Percentiles rank a stretch among this genome's conserved stretches.
Evolutionary conservation across 2,888 invertebrate species (phyloP).

Genomic region (Gortyna flavago): DNA sequence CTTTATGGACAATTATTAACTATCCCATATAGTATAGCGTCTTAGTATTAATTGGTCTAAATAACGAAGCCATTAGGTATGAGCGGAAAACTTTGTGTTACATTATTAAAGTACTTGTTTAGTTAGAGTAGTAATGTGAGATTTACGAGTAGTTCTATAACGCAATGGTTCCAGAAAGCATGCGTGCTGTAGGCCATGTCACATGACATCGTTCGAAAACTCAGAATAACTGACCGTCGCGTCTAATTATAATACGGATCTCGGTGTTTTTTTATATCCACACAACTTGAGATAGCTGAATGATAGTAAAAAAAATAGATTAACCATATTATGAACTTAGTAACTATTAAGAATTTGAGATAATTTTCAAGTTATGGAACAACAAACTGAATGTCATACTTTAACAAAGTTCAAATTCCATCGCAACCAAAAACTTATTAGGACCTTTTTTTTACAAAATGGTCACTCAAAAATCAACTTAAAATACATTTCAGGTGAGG

Average conservation of each 20-base stretch:
- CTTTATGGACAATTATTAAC: conserved; percentile 42
- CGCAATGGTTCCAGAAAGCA: conserved; percentile 63
- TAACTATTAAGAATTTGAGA: not conserved
- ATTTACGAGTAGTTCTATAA: conserved; percentile 54
- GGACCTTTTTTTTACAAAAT: too few species aligned
- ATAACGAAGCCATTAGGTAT: conserved; percentile 41
- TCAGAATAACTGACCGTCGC: conserved; percentile 86
- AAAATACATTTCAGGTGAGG: too few species aligned
- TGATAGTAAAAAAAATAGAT: conserved; percentile 9
- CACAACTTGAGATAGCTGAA: conserved; percentile 39
- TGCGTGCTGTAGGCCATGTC: conserved; percentile 74
- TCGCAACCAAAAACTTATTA: too few species aligned
- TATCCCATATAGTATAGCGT: conserved; percentile 35
- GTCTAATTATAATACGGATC: conserved; percentile 85
- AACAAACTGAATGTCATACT: too few species aligned
- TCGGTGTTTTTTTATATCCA: conserved; percentile 66
- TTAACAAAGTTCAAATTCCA: too few species aligned
- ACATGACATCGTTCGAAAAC: conserved; percentile 84
- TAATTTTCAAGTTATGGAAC: too few species aligned
- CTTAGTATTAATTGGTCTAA: conserved; percentile 52
- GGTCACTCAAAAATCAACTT: too few species aligned
- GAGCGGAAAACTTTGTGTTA: conserved; percentile 54
- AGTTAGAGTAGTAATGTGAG: conserved; percentile 48
- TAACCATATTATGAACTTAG: conserved; percentile 42
- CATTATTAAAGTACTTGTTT: conserved; percentile 46